Evolutionary conservation across 2,888 invertebrate species (phyloP).

Genomic region (Halictus ligatus): DNA sequence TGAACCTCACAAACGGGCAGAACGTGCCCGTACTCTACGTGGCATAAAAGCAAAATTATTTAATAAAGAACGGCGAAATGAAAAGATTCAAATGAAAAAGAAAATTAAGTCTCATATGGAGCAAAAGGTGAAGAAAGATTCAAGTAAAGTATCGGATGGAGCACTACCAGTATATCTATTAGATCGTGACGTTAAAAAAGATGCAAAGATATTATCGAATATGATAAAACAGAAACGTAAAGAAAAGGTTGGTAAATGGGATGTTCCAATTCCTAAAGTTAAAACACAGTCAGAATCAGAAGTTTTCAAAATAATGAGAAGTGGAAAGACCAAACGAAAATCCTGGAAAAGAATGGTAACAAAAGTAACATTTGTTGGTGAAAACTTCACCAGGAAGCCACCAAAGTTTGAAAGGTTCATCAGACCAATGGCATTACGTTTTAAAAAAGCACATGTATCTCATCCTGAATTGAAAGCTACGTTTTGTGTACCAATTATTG

Average conservation of each 20-base stretch:
- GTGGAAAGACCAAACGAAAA: slow-evolving; percentile 96
- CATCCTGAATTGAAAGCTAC: slow-evolving; percentile 99
- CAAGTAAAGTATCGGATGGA: slow-evolving; percentile 94
- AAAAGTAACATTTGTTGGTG: slow-evolving; percentile 98
- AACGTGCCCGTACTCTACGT: slow-evolving; percentile 95
- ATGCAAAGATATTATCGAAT: slow-evolving; percentile 98
- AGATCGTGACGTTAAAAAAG: slow-evolving; percentile 97
- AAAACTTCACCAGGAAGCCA: slow-evolving; percentile 99
- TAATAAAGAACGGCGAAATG: slow-evolving; percentile 97
- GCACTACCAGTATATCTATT: slow-evolving; percentile 98
- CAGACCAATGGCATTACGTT: slow-evolving; percentile 97
- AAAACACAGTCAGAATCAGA: slow-evolving; percentile 98
- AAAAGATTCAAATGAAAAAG: slow-evolving; percentile 99
- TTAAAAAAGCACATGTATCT: slow-evolving; percentile 99
- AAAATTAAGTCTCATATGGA: slow-evolving; percentile 99
- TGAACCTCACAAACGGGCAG: slow-evolving; percentile 95
- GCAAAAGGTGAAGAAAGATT: slow-evolving; percentile 93
- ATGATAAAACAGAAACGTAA: slow-evolving; percentile 99
- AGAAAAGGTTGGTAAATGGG: slow-evolving; percentile 99
- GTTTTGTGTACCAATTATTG: slow-evolving; percentile 98
- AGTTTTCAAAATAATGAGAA: slow-evolving; percentile 96
- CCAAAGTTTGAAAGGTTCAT: slow-evolving; percentile 99
- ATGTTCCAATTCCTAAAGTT: slow-evolving; percentile 99
- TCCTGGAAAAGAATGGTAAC: slow-evolving; percentile 99
- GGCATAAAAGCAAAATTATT: slow-evolving; percentile 99